Evolutionary conservation across 2,888 invertebrate genomes (phyloP).

Genomic region (Andrena haemorrhoa): DNA sequence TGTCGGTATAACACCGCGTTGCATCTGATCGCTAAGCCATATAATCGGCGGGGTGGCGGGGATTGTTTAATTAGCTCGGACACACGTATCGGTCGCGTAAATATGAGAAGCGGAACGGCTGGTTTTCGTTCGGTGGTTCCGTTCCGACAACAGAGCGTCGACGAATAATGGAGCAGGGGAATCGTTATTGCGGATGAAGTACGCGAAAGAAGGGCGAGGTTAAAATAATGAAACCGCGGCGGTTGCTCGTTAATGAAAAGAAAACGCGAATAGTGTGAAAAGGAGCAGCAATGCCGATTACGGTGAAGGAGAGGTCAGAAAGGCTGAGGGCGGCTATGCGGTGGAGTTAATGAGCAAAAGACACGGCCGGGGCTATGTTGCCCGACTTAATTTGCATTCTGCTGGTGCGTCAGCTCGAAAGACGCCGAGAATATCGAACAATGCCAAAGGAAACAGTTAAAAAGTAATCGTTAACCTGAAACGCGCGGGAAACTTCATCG

Average conservation of each 20-base stretch:
- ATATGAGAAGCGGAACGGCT: neutral
- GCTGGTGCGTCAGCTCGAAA: constrained; percentile 7
- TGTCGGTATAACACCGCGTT: neutral
- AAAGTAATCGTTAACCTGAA: neutral
- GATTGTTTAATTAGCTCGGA: constrained; percentile 28
- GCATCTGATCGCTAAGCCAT: neutral
- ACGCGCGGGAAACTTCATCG: neutral
- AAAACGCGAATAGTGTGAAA: constrained; percentile 77
- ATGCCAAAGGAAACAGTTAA: neutral
- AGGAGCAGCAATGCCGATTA: constrained; percentile 51
- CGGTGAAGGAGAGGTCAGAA: constrained; percentile 57
- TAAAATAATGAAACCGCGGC: constrained; percentile 48
- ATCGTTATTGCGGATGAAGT: constrained; percentile 44
- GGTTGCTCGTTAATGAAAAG: constrained; percentile 79
- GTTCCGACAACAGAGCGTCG: constrained; percentile 10
- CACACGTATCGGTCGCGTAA: neutral
- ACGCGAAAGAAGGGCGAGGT: constrained; percentile 38
- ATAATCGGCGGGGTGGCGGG: neutral
- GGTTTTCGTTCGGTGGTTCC: neutral
- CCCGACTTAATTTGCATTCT: constrained; percentile 37
- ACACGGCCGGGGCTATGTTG: constrained; percentile 46
- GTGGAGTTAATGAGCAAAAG: constrained; percentile 78
- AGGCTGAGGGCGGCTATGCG: constrained; percentile 25
- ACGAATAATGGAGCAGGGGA: constrained; percentile 24
- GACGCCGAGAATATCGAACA: neutral